A percentile compares a stretch with the other conserved stretches of the same genome.
Evolutionary conservation across 2,113 vertebrate species (phyloP).

Genomic region (Malurus cyaneus): DNA sequence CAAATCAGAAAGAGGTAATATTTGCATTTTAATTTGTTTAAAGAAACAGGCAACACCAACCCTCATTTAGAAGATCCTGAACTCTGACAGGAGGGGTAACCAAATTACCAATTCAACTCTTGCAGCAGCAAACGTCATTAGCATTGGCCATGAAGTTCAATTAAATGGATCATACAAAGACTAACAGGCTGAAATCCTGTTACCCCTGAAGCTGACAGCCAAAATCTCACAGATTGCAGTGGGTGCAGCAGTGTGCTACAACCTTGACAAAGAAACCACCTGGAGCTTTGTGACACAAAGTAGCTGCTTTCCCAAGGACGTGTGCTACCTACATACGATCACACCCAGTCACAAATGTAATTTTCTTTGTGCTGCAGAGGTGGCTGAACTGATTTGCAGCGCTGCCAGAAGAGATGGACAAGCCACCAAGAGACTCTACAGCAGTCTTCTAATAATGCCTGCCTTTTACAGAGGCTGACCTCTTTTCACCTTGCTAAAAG

Average conservation of each 20-base stretch:
- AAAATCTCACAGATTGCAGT: neutral
- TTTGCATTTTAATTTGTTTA: neutral
- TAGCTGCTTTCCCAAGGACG: neutral
- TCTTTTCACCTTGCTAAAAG: conserved; percentile 48
- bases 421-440: neutral
- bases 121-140: neutral
- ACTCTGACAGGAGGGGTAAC: neutral
- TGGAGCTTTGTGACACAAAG: neutral
- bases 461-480: conserved; percentile 31
- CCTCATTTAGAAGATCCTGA: neutral
- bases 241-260: neutral
- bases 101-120: neutral
- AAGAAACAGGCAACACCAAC: neutral
- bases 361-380: neutral
- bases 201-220: neutral
- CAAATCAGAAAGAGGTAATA: neutral
- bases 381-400: neutral
- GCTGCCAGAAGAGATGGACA: conserved; percentile 13
- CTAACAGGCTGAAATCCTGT: neutral
- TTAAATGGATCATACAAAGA: neutral
- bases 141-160: neutral
- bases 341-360: neutral
- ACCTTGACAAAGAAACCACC: neutral
- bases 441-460: conserved; percentile 12
- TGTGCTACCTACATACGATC: neutral